Evolutionary conservation across 2,113 vertebrate genomes (phyloP).

Genomic region (Odocoileus hemionus): DNA sequence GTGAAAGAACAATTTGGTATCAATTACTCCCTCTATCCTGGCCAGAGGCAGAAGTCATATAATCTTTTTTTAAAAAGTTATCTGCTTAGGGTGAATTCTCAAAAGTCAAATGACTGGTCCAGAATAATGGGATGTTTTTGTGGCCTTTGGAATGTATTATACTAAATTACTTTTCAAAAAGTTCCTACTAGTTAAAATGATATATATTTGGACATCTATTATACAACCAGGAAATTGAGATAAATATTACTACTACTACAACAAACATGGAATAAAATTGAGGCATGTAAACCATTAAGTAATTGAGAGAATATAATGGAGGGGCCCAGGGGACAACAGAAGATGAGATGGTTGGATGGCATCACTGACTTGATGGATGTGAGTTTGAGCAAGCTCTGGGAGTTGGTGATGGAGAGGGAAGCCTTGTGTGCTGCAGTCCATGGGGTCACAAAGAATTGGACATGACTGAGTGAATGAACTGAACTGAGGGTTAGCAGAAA

Average conservation of each 20-base stretch:
- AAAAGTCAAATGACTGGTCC: background rate
- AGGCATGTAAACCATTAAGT: background rate
- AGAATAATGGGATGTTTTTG: background rate
- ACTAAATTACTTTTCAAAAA: background rate
- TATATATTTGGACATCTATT: background rate
- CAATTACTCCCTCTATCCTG: background rate
- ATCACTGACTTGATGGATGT: background rate
- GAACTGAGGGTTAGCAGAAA: background rate
- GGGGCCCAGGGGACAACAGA: background rate
- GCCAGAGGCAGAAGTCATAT: background rate
- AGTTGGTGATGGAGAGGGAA: background rate
- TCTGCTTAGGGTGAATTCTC: background rate
- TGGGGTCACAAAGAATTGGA: background rate
- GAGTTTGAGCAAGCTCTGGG: background rate
- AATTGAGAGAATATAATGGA: background rate
- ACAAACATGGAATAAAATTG: background rate
- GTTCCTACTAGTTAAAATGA: background rate
- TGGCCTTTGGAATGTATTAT: background rate
- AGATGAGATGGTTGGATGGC: background rate
- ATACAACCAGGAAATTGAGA: background rate
- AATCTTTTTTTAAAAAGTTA: background rate
- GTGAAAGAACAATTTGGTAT: background rate
- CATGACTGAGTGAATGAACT: background rate
- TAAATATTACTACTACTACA: background rate
- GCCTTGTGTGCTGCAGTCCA: background rate